phyloP scores from a whole-genome alignment of 2,888 invertebrate species.

The Drosophila ustulata region DNA sequence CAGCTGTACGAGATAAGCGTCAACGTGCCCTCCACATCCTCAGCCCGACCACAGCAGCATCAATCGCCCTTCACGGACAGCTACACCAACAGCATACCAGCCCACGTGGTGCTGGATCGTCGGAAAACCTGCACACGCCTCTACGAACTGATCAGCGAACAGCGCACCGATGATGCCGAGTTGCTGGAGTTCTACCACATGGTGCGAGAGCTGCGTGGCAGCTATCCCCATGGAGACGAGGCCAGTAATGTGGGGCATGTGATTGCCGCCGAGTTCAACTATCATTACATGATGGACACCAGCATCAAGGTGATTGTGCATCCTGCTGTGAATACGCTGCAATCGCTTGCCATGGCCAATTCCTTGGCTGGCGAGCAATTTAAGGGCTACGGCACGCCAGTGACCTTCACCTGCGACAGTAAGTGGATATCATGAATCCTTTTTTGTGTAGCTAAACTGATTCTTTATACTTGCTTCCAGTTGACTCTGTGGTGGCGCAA shows the following conservation, averaged over 20 bases:
- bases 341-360: constrained; percentile 85
- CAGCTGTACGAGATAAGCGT: constrained; percentile 51
- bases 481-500: constrained; percentile 94
- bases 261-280: constrained; percentile 94
- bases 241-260: constrained; percentile 95
- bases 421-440: constrained; percentile 52
- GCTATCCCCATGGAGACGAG: constrained; percentile 90
- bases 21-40: constrained; percentile 22
- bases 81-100: constrained; percentile 62
- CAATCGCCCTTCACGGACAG: constrained; percentile 54
- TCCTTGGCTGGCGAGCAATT: constrained; percentile 76
- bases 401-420: constrained; percentile 97
- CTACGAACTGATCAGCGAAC: constrained; percentile 90
- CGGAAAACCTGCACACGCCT: constrained; percentile 85
- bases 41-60: constrained; percentile 28
- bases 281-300: constrained; percentile 91
- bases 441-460: not conserved
- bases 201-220: constrained; percentile 91
- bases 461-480: constrained; percentile 86
- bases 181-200: constrained; percentile 93
- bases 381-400: constrained; percentile 87
- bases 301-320: constrained; percentile 96
- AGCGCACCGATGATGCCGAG: constrained; percentile 90
- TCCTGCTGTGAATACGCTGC: constrained; percentile 85
- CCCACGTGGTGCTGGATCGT: constrained; percentile 76